Evolutionary conservation across 1,140 invertebrate genomes (phyloP), one percentile per base, ranked within the genome.

Genomic region (Zaprionus tsacasi): DNA sequence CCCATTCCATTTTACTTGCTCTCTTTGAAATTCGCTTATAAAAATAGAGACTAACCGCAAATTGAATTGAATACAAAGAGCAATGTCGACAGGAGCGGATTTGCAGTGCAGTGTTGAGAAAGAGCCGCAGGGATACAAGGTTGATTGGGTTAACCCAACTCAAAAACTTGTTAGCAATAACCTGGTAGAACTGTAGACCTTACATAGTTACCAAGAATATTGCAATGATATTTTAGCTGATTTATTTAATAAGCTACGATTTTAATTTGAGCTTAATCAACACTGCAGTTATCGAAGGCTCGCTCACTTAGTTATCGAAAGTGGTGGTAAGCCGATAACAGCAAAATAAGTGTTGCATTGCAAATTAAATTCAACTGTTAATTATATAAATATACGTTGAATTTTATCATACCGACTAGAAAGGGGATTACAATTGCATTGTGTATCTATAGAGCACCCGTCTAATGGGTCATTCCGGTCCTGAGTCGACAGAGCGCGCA

Each of bases 31-130:
- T 64, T 45, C 15, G 13, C 30, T 70, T 63, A 15, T 63, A 71
- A 67, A 66, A 71, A 66, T 40, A 66, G 61, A 65, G 30, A 30
- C 12, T 36, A 52, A 35, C 25, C 36, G 50, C 30, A 59, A 60
- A 72, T 67, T 58, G 43, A 71, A 57, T 65, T 17, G 30, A 36
- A 38, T 12, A 3, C 6, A 13, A 43, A 35, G 25, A 11, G 21
- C 10, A 40, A 65, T 65, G 36, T 17, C 40, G 1, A 2, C 61
- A 65, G 61, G 61, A 30, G 35, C 61, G 61, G 48, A 38, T 11
- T 11, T 52, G 33, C 33, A 21, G 35, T 15, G 15, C 27, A 38
- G n/a, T 25, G 35, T 6, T 35, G 27, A 30, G 27, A 30, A 6
- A 30, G 27, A 6, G 4, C 1, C 1, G 6, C 3, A 30, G 27